Conservation (phyloP, 2,797 vertebrate species). For the Echiichthys vipera region DNA sequence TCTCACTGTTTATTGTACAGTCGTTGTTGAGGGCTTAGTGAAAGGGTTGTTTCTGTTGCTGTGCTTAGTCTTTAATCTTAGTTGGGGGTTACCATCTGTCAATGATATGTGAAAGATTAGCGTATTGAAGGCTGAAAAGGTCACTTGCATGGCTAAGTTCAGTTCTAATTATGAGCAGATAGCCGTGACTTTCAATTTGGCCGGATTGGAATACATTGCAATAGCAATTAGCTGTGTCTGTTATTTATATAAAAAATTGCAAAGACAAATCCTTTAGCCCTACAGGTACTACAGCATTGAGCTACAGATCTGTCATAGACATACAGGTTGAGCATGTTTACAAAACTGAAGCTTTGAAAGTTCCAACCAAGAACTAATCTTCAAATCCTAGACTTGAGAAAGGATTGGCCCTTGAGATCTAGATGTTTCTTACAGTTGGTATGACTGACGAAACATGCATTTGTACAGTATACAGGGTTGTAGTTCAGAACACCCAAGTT, state of each 20-base stretch:
- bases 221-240: not conserved
- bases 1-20: slow-evolving; percentile 47
- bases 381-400: not conserved
- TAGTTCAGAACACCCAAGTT: too few relatives aligned
- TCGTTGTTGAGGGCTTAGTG: slow-evolving; percentile 42
- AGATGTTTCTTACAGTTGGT: not conserved
- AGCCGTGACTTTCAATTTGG: slow-evolving; percentile 2
- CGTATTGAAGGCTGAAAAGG: slow-evolving; percentile 14
- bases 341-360: not conserved
- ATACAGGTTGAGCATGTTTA: not conserved
- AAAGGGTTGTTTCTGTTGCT: slow-evolving; percentile 33
- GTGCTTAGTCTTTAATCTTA: slow-evolving; percentile 54
- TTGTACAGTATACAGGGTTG: too few relatives aligned
- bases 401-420: not conserved
- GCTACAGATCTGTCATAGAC: not conserved
- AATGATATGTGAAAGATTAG: slow-evolving; percentile 31
- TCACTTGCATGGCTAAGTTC: not conserved
- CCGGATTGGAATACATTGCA: not conserved
- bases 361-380: not conserved
- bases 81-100: slow-evolving; percentile 23
- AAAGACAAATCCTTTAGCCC: not conserved
- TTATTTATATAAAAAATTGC: not conserved
- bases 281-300: not conserved
- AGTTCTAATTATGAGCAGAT: not conserved
- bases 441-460: not conserved